These are phyloP conservation scores for Ochotona curzoniae DNA, from an alignment of 2,113 vertebrate species.

Conservation along the genomic window DNA sequence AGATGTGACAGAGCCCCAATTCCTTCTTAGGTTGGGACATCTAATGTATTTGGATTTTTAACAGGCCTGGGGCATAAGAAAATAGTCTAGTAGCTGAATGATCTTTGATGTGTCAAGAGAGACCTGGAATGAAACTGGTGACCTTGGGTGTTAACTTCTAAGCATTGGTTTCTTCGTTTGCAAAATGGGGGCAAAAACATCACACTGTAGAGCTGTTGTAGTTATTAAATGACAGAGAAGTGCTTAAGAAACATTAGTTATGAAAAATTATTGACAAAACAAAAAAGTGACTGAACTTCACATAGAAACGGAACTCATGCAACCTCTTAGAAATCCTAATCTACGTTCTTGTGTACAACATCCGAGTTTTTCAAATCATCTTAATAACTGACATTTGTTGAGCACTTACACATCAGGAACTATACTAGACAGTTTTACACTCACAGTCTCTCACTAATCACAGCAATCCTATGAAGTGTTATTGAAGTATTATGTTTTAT, in stretches of 20 bases:
- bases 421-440: not conserved
- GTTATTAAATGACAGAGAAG: conserved; percentile 11
- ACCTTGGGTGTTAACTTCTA: not conserved
- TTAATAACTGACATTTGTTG: not conserved
- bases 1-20: not conserved
- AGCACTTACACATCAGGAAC: not conserved
- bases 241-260: conserved; percentile 4
- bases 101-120: not conserved
- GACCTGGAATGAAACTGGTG: not conserved
- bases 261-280: not conserved
- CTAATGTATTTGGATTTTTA: not conserved
- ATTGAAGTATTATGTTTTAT: not conserved
- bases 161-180: conserved; percentile 14
- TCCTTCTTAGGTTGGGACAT: not conserved
- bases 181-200: not conserved
- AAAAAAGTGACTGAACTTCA: not conserved
- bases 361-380: not conserved
- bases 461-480: not conserved
- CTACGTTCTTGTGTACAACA: not conserved
- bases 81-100: not conserved
- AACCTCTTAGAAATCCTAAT: not conserved
- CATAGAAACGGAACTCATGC: not conserved
- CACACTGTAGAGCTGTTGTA: not conserved
- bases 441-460: not conserved
- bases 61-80: not conserved